Evolutionary conservation across 64 coral and sea anemone genomes (phyloP).

Genomic region (Actinia equina): DNA sequence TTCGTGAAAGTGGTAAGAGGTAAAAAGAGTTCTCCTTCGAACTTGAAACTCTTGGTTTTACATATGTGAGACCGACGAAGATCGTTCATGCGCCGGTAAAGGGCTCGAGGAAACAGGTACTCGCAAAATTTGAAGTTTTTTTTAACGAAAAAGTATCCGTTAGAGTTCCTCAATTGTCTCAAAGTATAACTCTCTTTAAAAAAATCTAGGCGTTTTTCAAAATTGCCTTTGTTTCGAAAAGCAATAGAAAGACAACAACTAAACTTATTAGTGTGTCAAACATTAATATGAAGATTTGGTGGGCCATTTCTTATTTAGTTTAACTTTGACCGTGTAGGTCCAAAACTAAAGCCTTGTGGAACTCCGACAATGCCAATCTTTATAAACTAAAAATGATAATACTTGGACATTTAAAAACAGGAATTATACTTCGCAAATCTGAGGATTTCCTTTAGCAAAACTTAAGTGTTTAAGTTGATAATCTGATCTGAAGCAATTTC

Average conservation of each 20-base stretch:
- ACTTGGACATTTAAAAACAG: neutral
- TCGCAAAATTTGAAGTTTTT: neutral
- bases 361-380: neutral
- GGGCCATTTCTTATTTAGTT: too few species aligned
- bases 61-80: neutral
- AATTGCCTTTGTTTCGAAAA: neutral
- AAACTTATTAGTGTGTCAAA: too few species aligned
- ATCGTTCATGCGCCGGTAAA: neutral
- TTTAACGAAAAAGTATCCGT: neutral
- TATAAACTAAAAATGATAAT: neutral
- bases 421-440: neutral
- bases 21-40: neutral
- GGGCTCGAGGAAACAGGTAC: slow-evolving; percentile 5
- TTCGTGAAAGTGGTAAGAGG: neutral
- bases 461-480: neutral
- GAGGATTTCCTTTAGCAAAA: neutral
- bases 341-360: neutral
- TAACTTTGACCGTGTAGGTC: neutral
- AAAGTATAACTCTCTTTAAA: neutral
- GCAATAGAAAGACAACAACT: neutral
- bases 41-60: neutral
- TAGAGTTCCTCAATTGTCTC: neutral
- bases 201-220: neutral
- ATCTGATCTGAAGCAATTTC: neutral
- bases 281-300: too few species aligned